Conservation (phyloP, 1,140 invertebrate species). For the Lethrus apterus region DNA sequence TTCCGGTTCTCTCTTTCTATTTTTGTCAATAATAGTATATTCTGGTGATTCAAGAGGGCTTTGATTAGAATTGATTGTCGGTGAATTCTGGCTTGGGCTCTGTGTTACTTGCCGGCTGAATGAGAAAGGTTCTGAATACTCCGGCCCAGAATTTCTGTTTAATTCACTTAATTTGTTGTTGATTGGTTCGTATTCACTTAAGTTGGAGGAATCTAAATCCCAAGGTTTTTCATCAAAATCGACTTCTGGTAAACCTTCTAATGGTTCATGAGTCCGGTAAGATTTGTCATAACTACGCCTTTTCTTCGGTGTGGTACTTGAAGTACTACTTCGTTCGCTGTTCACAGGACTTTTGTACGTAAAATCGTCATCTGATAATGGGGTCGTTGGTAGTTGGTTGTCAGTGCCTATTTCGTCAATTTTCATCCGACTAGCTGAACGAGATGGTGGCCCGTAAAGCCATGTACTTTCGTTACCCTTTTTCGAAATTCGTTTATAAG, state of each 20-base stretch:
- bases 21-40: conserved; percentile 5
- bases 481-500: conserved; percentile 48
- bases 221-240: conserved; percentile 74
- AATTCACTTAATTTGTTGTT: not conserved
- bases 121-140: conserved; percentile 4
- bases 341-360: conserved; percentile 20
- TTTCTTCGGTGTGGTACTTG: conserved; percentile 46
- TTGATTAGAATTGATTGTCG: not conserved
- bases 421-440: conserved; percentile 20
- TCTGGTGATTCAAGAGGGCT: conserved; percentile 3
- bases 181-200: not conserved
- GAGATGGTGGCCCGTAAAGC: conserved; percentile 24
- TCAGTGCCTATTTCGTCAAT: conserved; percentile 19
- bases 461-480: conserved; percentile 39
- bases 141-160: conserved; percentile 1
- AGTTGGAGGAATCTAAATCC: conserved; percentile 52
- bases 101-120: not conserved
- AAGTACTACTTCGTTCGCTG: conserved; percentile 20
- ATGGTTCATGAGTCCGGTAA: conserved; percentile 74
- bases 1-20: conserved; percentile 6
- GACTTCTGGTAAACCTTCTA: conserved; percentile 62
- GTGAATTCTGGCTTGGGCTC: conserved; percentile 5
- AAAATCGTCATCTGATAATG: conserved; percentile 20
- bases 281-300: conserved; percentile 65
- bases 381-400: conserved; percentile 17